Base-by-base conservation (phyloP, 1,140 invertebrate genomes). In the Lysiphlebus fabarum region DNA sequence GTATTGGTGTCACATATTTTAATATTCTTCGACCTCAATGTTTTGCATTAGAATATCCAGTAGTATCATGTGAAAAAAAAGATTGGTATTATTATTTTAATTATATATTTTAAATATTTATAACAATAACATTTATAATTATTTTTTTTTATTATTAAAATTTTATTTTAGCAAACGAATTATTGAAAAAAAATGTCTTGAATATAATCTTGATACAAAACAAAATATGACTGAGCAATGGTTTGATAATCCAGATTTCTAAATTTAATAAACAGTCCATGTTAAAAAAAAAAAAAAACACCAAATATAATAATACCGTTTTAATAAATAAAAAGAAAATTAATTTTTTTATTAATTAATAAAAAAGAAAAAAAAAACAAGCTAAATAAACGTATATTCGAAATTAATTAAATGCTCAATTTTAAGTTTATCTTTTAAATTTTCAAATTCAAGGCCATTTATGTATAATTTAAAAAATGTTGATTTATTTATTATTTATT, bases 1-100 rank as follows among this genome's bases (percentile, higher is more conserved):
- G 82, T 59, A 82, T 84, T n/a, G 83, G 82, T 4, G 64, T 73
- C 6, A 83, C 80, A 0, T 85, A 84, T 57, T 84, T 85, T 68
- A 82, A 81, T 48, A 69, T 84, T 53, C 67, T 85, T 17, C 76
- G 76, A 1, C 82, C 82, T 0, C 84, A 84, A 67, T 84, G 83
- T 70, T 84, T 83, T 62, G 63, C 76, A 7, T 57, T 71, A 14
- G 70, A 80, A 1, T 81, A 83, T 69, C 82, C 83, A 6, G 79
- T 81, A 6, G 68, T 79, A 9, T 67, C 64, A n/a, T 85, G 84
- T 58, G 58, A 70, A 2, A 68, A 74, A 62, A 70, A 73, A 36
- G 77, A 74, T 53, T 75, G 78, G 83, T 83, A 67, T 68, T 8
- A 62, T 14, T 12, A 44, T 53, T 50, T 14, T 41, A 50, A 10